Base-by-base conservation (phyloP, 1,140 invertebrate genomes). In the Conus betulinus region DNA sequence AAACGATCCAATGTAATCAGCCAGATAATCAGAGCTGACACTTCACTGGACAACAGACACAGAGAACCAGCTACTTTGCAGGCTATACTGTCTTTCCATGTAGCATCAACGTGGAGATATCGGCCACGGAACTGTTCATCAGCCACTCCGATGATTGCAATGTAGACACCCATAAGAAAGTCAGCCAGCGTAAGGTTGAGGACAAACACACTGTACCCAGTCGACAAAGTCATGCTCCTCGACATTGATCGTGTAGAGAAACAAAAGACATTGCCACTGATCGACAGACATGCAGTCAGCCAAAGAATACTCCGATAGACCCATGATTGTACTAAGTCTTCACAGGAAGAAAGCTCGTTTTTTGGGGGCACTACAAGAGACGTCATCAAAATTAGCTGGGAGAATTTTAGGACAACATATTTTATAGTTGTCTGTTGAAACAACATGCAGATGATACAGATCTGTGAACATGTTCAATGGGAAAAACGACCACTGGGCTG, bases 81-180 rank as follows among this genome's bases (percentile, higher is more conserved):
- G 8, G 17, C 20, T 1, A n/a, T 76, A 23, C 71, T 76, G 25
- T 23, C 8, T 23, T n/a, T 23, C 71, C 71, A 76, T 10, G 8
- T 8, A 8, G 3, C 25, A n/a, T 76, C 71, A 25, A 20, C 13
- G 4, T 10, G n/a, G 71, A n/a, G 25, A 76, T 76, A 76, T n/a
- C n/a, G 20, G 71, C 25, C 25, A 23, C 71, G 71, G n/a, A n/a
- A 76, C 20, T n/a, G 13, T n/a, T 17, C 20, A 25, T 76, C 71
- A 76, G 71, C 71, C 4, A 8, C n/a, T 13, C 17, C 71, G 8
- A 76, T 23, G 15, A 76, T 0, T 8, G n/a, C 71, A n/a, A 76
- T 23, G 71, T 76, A 76, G 71, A 76, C 71, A n/a, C 71, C 71
- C 71, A 76, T 76, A 8, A 76, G 71, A n/a, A 25, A 76, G 71